Conservation (phyloP, 2,113 vertebrate genomes). For the Percopsis transmontana region DNA sequence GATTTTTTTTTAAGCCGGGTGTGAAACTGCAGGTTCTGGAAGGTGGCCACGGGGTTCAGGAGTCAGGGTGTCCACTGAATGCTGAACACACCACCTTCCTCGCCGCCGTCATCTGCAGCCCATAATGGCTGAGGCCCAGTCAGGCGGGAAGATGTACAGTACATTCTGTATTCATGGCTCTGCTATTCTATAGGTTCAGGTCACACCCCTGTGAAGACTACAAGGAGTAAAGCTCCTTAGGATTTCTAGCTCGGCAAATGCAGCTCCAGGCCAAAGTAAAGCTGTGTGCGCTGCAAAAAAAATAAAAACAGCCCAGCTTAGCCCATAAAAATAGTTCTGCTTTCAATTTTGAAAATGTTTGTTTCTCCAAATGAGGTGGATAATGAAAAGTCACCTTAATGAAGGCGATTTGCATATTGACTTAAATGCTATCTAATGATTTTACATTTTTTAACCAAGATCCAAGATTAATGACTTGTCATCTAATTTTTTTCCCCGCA, state of each 20-base stretch:
- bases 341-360: neutral
- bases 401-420: too few species aligned
- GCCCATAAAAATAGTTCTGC: neutral
- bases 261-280: constrained; percentile 11
- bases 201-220: constrained; percentile 9
- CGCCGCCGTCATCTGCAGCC: neutral
- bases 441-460: too few species aligned
- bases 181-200: constrained; percentile 29
- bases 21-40: constrained; percentile 54
- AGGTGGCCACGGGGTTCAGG: constrained; percentile 1
- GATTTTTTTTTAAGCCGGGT: constrained; percentile 35
- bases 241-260: constrained; percentile 2
- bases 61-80: constrained; percentile 25
- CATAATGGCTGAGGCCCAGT: constrained; percentile 9
- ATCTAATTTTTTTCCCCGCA: too few species aligned
- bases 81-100: constrained; percentile 26
- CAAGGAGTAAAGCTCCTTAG: constrained; percentile 14
- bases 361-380: neutral
- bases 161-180: constrained; percentile 45
- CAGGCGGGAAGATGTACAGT: constrained; percentile 33
- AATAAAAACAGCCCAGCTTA: constrained; percentile 1
- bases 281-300: neutral
- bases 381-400: too few species aligned
- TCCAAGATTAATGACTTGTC: too few species aligned
- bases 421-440: too few species aligned